Evolutionary conservation across 2,888 invertebrate species (phyloP), one percentile per base, ranked within the genome.

Genomic region (Leucophenga maculata): DNA sequence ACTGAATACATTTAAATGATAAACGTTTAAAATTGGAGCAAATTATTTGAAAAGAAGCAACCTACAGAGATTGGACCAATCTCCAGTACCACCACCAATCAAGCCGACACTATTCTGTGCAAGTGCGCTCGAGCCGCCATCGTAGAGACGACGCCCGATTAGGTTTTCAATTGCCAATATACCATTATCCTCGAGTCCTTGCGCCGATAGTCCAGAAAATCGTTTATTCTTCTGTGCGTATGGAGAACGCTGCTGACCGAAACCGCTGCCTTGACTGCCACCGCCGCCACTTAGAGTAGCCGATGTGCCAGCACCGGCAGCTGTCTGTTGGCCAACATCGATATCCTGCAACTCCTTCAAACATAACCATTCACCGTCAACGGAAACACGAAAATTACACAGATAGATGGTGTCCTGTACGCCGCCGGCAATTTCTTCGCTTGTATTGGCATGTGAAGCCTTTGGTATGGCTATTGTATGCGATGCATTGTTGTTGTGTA

Each of bases 281-380:
- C 39, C 13, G 59, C 62, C 69, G 50, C 16, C 64, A 16, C 16
- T n/a, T 44, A 39, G 62, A 26, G 66, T 16, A 22, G n/a, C 46
- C 22, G 3, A 57, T 14, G 26, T 16, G 18, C 69, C 57, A 50
- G 22, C 9, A 50, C 71, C 65, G 20, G 67, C 69, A 67, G 73
- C 73, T 20, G 77, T 77, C 67, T 93, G 94, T 6, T 76, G 26
- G 68, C 83, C 59, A 91, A 94, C 93, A 85, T 96, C 95, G 86
- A 97, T 94, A 89, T 98, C 97, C 83, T 97, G 95, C 72, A 98
- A 90, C 88, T 98, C 97, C 88, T 97, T 95, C 69, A 98, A 90
- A 87, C 98, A 98, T 71, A 98, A 91, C 98, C 98, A 98, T 88
- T 98, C 98, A 72, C 98, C 98, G 85, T 98, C 97, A 55, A 98